Conservation (phyloP, 2,888 invertebrate genomes). For the Stenodera caucasica region DNA sequence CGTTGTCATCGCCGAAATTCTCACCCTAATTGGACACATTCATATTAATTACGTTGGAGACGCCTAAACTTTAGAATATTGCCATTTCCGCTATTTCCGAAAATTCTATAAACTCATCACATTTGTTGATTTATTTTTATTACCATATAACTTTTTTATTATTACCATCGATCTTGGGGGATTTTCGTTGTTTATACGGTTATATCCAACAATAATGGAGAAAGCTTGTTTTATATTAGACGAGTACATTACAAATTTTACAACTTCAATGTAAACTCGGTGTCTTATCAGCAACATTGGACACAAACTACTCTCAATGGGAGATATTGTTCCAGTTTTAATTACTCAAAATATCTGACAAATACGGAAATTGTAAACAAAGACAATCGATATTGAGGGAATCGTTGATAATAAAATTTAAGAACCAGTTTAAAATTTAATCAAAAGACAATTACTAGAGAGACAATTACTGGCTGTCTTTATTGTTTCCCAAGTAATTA, state of each 20-base stretch:
- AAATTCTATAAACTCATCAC: too few species aligned
- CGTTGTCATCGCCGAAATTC: constrained; percentile 1
- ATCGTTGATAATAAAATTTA: constrained; percentile 9
- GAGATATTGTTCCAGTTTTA: neutral
- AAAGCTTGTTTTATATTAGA: constrained; percentile 1
- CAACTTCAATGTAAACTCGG: neutral
- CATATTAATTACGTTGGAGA: constrained; percentile 2
- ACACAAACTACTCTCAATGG: neutral
- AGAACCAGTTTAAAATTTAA: constrained; percentile 9
- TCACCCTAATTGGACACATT: constrained; percentile 9
- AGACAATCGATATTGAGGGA: neutral
- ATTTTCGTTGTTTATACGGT: neutral
- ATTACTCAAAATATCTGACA: too few species aligned
- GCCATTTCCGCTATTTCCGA: too few species aligned
- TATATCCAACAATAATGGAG: neutral
- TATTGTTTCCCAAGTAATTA: constrained; percentile 12
- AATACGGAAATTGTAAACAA: too few species aligned
- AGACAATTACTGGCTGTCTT: constrained; percentile 11
- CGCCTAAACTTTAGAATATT: neutral
- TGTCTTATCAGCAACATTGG: neutral
- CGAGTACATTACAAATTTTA: constrained; percentile 1
- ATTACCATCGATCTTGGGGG: neutral
- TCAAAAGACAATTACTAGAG: constrained; percentile 11
- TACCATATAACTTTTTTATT: neutral
- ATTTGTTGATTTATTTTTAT: neutral